Percentiles rank a stretch among this genome's conserved stretches.
Conservation (phyloP, 1,140 invertebrate genomes). For the Cotesia glomerata region DNA sequence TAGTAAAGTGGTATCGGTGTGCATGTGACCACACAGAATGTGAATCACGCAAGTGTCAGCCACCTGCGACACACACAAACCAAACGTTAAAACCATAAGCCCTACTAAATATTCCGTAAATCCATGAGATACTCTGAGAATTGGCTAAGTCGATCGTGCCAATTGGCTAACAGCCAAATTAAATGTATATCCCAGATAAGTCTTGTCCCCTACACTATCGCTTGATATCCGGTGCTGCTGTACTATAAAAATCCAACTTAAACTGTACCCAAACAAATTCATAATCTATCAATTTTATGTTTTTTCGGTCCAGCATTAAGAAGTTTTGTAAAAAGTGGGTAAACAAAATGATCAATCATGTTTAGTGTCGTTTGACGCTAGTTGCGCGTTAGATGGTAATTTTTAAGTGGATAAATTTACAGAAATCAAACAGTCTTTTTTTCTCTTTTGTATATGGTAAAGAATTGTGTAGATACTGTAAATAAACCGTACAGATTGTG, state of each 20-base stretch:
- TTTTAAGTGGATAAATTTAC: not conserved
- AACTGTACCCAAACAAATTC: not conserved
- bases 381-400: not conserved
- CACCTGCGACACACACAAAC: conserved; percentile 29
- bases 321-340: too few species aligned
- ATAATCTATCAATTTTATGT: not conserved
- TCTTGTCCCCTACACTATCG: conserved; percentile 42
- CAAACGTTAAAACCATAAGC: conserved; percentile 56
- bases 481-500: not conserved
- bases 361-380: too few species aligned
- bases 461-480: not conserved
- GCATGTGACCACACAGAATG: conserved; percentile 46
- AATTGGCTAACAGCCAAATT: conserved; percentile 59
- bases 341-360: too few species aligned
- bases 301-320: not conserved
- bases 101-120: conserved; percentile 55
- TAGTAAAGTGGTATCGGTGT: conserved; percentile 33
- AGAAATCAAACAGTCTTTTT: too few species aligned
- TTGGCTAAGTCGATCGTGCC: conserved; percentile 49
- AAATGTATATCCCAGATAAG: conserved; percentile 58
- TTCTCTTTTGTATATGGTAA: not conserved
- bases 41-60: conserved; percentile 45
- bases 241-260: not conserved
- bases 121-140: conserved; percentile 45
- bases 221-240: conserved; percentile 21